A percentile compares a stretch with the other conserved stretches of the same genome.
phyloP scores from a whole-genome alignment of 1,140 invertebrate species.

The Manduca sexta region DNA sequence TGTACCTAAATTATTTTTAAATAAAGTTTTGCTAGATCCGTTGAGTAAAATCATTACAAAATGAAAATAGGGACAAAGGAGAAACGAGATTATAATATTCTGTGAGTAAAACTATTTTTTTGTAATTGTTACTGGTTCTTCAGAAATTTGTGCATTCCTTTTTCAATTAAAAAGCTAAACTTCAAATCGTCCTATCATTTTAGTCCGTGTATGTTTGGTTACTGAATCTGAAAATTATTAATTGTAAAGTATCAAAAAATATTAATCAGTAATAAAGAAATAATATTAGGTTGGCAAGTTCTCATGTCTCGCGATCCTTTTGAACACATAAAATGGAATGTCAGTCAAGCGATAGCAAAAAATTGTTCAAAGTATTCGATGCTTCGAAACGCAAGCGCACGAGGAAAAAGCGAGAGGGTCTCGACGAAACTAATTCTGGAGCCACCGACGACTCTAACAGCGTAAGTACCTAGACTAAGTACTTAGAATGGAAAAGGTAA shows the following conservation, averaged over 20 bases:
- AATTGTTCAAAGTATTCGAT: constrained; percentile 63
- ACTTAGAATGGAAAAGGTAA: too few species aligned
- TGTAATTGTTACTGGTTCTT: too few species aligned
- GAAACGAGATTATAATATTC: too few species aligned
- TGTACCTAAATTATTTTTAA: too few species aligned
- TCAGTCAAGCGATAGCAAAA: constrained; percentile 62
- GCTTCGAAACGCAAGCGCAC: constrained; percentile 49
- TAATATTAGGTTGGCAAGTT: constrained; percentile 7
- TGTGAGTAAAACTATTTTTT: too few species aligned
- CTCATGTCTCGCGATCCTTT: constrained; percentile 46
- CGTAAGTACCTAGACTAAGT: too few species aligned
- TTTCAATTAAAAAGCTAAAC: constrained; percentile 22
- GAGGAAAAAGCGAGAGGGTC: constrained; percentile 41
- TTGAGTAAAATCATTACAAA: too few species aligned
- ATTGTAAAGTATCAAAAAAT: background rate
- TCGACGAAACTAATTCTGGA: constrained; percentile 44
- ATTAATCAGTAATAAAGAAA: background rate
- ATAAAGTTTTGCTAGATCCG: too few species aligned
- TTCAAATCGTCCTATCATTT: constrained; percentile 20
- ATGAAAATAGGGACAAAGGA: too few species aligned
- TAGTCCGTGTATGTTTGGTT: constrained; percentile 36
- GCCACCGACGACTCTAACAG: constrained; percentile 45
- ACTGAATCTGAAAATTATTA: constrained; percentile 1
- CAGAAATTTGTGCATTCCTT: too few species aligned
- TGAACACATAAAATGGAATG: constrained; percentile 51